These are phyloP conservation scores for Prunella fulvescens DNA, from an alignment of 2,113 vertebrate species.

Conservation along the genomic window DNA sequence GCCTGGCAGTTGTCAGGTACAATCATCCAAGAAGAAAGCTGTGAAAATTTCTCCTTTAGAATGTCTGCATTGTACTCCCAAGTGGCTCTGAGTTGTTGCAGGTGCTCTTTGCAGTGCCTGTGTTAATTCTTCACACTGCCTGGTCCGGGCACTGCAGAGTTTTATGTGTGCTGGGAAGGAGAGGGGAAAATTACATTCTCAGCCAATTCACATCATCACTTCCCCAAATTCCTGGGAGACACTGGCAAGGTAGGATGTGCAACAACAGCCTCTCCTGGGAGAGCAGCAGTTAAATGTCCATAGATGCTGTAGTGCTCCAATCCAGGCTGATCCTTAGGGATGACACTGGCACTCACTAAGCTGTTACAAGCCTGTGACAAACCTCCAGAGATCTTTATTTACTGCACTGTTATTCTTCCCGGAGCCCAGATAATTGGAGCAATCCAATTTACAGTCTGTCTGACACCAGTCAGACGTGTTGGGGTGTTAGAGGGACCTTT, in stretches of 20 bases:
- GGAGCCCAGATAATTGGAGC: slow-evolving; percentile 24
- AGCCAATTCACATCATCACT: background rate
- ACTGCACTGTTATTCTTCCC: background rate
- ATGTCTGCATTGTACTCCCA: background rate
- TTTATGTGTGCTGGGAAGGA: background rate
- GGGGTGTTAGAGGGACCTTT: background rate
- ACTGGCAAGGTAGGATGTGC: background rate
- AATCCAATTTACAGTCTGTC: slow-evolving; percentile 10
- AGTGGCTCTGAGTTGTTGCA: background rate
- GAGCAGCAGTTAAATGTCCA: background rate
- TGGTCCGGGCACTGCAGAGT: accelerated
- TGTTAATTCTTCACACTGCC: background rate
- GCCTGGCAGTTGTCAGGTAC: background rate
- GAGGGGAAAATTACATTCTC: background rate
- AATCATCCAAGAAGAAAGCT: background rate
- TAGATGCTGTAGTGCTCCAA: background rate
- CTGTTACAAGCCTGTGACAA: background rate
- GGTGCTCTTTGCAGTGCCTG: background rate
- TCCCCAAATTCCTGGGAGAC: background rate
- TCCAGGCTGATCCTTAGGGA: background rate
- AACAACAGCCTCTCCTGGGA: background rate
- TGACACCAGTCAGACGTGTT: background rate
- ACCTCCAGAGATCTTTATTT: slow-evolving; percentile 11
- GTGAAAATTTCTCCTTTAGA: background rate
- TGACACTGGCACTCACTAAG: background rate